Percentiles rank a stretch among this genome's conserved stretches.
Evolutionary conservation across 2,888 invertebrate species (phyloP).

Genomic region (Pandemis heparana): DNA sequence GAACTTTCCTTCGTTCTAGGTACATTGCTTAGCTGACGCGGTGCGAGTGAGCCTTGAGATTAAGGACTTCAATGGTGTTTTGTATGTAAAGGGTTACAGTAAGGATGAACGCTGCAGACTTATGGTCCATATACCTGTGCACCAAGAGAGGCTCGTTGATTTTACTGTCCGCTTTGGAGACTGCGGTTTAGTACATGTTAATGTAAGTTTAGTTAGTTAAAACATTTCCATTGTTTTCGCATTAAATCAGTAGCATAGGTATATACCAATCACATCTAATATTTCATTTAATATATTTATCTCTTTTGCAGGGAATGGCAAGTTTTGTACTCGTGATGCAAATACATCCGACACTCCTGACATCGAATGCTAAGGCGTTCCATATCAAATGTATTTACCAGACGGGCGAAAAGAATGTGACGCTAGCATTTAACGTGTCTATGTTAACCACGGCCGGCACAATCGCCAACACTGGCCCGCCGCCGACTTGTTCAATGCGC

Average conservation of each 20-base stretch:
- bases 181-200: slow-evolving; percentile 96
- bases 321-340: slow-evolving; percentile 98
- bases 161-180: slow-evolving; percentile 96
- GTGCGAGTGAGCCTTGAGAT: slow-evolving; percentile 94
- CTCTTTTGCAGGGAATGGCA: slow-evolving; percentile 90
- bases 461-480: slow-evolving; percentile 97
- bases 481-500: slow-evolving; percentile 96
- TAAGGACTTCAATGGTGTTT: slow-evolving; percentile 94
- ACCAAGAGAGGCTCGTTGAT: slow-evolving; percentile 89
- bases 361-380: slow-evolving; percentile 97
- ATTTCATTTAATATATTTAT: slow-evolving; percentile 4
- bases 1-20: slow-evolving; percentile 65
- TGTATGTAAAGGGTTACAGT: slow-evolving; percentile 97
- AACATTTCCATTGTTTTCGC: neutral
- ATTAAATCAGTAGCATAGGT: neutral
- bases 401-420: slow-evolving; percentile 96
- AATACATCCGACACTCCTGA: slow-evolving; percentile 97
- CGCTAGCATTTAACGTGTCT: slow-evolving; percentile 96
- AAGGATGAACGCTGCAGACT: slow-evolving; percentile 96
- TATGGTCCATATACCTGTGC: slow-evolving; percentile 91
- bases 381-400: slow-evolving; percentile 98
- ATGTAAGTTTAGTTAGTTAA: slow-evolving; percentile 85
- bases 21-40: slow-evolving; percentile 96
- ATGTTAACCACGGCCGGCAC: slow-evolving; percentile 98
- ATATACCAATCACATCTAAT: neutral